A percentile compares a stretch with the other conserved stretches of the same genome.
phyloP scores from a whole-genome alignment of 2,113 vertebrate species.

The Rutilus rutilus region DNA sequence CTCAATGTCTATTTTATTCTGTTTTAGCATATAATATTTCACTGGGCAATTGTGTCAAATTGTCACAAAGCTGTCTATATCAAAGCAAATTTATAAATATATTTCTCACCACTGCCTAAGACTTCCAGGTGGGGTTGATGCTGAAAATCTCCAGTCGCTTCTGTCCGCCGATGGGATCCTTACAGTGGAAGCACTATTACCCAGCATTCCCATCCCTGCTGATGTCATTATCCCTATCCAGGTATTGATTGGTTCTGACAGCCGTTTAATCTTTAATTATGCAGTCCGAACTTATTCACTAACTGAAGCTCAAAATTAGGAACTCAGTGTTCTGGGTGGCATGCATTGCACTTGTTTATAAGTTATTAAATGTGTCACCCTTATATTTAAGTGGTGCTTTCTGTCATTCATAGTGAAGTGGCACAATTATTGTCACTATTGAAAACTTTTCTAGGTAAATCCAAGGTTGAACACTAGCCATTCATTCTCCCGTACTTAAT shows the following conservation, averaged over 20 bases:
- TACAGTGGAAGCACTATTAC: constrained; percentile 70
- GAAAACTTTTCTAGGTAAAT: background rate
- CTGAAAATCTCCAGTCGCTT: constrained; percentile 60
- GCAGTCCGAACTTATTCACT: background rate
- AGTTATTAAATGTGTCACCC: background rate
- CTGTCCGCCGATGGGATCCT: constrained; percentile 75
- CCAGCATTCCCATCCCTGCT: constrained; percentile 51
- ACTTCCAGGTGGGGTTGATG: constrained; percentile 69
- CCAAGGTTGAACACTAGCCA: background rate
- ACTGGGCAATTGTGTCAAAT: background rate
- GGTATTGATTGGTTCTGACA: constrained; percentile 53
- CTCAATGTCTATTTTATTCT: background rate
- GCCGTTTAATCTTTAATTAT: background rate
- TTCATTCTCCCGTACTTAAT: background rate
- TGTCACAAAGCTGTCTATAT: background rate
- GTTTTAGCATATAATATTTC: background rate
- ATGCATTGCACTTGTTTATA: background rate
- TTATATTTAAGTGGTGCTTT: constrained; percentile 2
- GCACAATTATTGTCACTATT: background rate
- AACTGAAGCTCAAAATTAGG: constrained; percentile 8
- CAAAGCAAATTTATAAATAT: constrained; percentile 16
- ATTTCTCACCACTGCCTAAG: constrained; percentile 53
- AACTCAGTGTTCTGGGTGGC: background rate
- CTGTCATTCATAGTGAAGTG: background rate
- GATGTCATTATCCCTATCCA: constrained; percentile 69